Conservation (phyloP, 1,140 invertebrate genomes). For the Dreissena polymorpha region DNA sequence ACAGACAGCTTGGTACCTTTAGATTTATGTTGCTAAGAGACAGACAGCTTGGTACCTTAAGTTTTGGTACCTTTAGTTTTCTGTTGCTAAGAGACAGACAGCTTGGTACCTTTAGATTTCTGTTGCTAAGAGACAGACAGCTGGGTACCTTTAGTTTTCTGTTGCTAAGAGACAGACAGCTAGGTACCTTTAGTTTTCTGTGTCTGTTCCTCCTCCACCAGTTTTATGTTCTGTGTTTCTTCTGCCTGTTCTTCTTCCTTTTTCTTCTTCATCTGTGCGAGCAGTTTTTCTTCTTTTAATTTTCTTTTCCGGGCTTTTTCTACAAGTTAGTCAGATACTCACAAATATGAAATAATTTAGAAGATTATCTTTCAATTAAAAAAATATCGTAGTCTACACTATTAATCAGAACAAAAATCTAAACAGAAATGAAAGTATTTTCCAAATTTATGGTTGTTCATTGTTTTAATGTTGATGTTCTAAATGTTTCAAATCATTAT, state of each 20-base stretch:
- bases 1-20: no score
- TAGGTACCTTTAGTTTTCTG: constrained; percentile 45
- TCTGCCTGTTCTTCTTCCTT: constrained; percentile 55
- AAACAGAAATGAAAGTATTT: neutral
- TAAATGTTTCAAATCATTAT: no score
- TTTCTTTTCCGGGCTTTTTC: constrained; percentile 70
- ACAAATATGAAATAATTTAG: neutral
- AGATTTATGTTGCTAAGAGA: neutral
- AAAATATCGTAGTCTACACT: neutral
- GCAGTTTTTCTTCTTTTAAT: constrained; percentile 71
- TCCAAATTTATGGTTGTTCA: neutral
- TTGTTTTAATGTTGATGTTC: neutral
- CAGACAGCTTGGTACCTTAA: no score
- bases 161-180: neutral
- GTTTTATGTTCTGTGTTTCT: constrained; percentile 49
- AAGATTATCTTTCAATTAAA: neutral
- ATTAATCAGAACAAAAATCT: neutral
- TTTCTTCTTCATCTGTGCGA: constrained; percentile 67
- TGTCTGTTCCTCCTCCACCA: constrained; percentile 50
- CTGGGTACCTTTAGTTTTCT: constrained; percentile 24
- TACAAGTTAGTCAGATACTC: constrained; percentile 6
- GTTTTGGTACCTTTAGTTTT: neutral
- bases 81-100: neutral
- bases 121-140: neutral
- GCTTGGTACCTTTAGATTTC: neutral